Conservation (phyloP, 1,140 invertebrate species). For the Drosophila malerkotliana region DNA sequence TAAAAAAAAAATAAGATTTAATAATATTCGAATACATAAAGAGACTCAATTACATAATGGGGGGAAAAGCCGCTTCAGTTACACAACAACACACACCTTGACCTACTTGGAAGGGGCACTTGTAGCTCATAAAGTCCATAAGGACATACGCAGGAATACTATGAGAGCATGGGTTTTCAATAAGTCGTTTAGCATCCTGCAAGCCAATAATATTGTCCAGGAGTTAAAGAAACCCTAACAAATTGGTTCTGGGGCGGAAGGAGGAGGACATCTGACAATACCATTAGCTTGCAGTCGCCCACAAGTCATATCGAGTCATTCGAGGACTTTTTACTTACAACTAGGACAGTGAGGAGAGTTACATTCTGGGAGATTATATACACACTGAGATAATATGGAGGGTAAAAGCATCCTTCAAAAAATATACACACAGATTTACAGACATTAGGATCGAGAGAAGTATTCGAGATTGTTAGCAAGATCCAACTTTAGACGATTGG, state of each 20-base stretch:
- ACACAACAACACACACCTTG: conserved; percentile 40
- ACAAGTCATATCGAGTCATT: background rate
- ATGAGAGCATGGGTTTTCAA: conserved; percentile 3
- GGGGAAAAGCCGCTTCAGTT: conserved; percentile 20
- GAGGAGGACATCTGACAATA: background rate
- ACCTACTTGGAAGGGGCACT: conserved; percentile 43
- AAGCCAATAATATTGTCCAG: conserved; percentile 7
- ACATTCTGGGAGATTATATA: conserved; percentile 56
- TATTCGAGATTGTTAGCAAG: background rate
- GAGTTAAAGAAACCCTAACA: conserved; percentile 23
- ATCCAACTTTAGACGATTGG: conserved; percentile 34
- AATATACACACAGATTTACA: conserved; percentile 72
- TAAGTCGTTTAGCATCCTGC: background rate
- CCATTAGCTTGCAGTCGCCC: conserved; percentile 10
- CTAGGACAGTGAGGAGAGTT: conserved; percentile 13
- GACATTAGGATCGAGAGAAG: conserved; percentile 17
- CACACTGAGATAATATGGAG: conserved; percentile 59
- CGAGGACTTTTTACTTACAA: conserved; percentile 17
- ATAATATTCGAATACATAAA: conserved; percentile 31
- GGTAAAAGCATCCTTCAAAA: conserved; percentile 71
- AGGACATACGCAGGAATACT: conserved; percentile 13
- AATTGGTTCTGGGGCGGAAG: conserved; percentile 30
- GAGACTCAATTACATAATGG: background rate
- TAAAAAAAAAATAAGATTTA: conserved; percentile 21
- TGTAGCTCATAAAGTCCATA: conserved; percentile 20